Conservation (phyloP, 2,888 invertebrate genomes). For the Crematogaster levior region DNA sequence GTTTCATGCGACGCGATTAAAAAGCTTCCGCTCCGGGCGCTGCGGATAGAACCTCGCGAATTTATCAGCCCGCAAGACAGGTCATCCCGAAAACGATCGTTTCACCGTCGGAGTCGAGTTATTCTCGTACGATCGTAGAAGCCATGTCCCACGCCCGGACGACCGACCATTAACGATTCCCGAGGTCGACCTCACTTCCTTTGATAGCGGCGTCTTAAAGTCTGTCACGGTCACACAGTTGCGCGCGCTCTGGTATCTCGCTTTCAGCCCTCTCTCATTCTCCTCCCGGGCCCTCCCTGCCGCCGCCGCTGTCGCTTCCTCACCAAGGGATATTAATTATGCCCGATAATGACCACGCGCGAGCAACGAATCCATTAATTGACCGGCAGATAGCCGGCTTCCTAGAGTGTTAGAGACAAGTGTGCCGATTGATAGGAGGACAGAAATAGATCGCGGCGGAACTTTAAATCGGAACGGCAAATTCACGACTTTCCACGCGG, state of each 20-base stretch:
- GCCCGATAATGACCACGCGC: slow-evolving; percentile 68
- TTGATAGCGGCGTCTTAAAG: slow-evolving; percentile 83
- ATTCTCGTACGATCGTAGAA: slow-evolving; percentile 63
- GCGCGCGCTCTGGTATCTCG: slow-evolving; percentile 57
- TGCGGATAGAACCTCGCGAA: slow-evolving; percentile 80
- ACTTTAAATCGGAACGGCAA: slow-evolving; percentile 57
- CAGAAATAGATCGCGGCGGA: slow-evolving; percentile 65
- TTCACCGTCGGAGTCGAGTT: slow-evolving; percentile 7
- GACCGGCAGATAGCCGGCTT: slow-evolving; percentile 68
- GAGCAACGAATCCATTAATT: slow-evolving; percentile 75
- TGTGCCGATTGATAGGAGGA: slow-evolving; percentile 66
- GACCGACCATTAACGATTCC: slow-evolving; percentile 74
- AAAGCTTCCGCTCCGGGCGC: slow-evolving; percentile 82
- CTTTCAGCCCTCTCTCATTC: slow-evolving; percentile 57
- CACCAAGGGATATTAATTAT: slow-evolving; percentile 81
- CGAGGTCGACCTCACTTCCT: slow-evolving; percentile 85
- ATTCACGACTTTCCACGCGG: slow-evolving; percentile 44
- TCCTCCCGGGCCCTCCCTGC: slow-evolving; percentile 53
- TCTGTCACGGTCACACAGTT: slow-evolving; percentile 76
- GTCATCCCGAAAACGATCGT: slow-evolving; percentile 32
- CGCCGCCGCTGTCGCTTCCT: slow-evolving; percentile 57
- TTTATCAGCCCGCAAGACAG: slow-evolving; percentile 79
- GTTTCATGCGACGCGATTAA: slow-evolving; percentile 82
- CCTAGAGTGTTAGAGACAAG: slow-evolving; percentile 53
- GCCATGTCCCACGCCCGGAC: slow-evolving; percentile 76